Evolutionary conservation across 2,113 vertebrate species (phyloP).

Genomic region (Embiotoca jacksoni): DNA sequence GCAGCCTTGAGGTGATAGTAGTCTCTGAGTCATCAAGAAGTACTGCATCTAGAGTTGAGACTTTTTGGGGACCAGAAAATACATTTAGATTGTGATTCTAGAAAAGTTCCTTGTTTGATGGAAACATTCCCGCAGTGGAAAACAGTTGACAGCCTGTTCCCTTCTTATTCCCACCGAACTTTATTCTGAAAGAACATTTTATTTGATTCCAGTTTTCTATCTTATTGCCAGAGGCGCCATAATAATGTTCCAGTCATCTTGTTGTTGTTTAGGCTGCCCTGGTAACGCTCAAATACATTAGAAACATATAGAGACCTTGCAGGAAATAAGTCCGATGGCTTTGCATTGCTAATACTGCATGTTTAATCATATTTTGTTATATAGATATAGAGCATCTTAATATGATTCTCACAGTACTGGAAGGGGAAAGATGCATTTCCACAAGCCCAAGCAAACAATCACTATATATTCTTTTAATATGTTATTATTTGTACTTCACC

Average conservation of each 20-base stretch:
- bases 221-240: slow-evolving; percentile 19
- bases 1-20: background rate
- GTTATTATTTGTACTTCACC: slow-evolving; percentile 18
- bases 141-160: background rate
- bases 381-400: background rate
- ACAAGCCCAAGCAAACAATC: background rate
- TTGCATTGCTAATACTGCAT: slow-evolving; percentile 6
- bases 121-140: background rate
- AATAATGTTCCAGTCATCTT: slow-evolving; percentile 13
- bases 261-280: slow-evolving; percentile 27
- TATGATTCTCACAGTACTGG: background rate
- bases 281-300: slow-evolving; percentile 1
- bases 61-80: background rate
- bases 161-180: background rate
- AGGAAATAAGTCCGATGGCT: slow-evolving; percentile 14
- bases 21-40: background rate
- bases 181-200: no score
- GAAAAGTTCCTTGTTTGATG: background rate
- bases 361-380: background rate
- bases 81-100: background rate
- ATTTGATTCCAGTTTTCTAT: slow-evolving; percentile 9
- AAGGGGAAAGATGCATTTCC: slow-evolving; percentile 1
- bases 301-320: slow-evolving; percentile 13
- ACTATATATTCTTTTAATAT: slow-evolving; percentile 3
- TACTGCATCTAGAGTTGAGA: background rate